A percentile compares a stretch with the other conserved stretches of the same genome.
phyloP scores from a whole-genome alignment of 2,888 invertebrate species.

The Cheilosia pagana region DNA sequence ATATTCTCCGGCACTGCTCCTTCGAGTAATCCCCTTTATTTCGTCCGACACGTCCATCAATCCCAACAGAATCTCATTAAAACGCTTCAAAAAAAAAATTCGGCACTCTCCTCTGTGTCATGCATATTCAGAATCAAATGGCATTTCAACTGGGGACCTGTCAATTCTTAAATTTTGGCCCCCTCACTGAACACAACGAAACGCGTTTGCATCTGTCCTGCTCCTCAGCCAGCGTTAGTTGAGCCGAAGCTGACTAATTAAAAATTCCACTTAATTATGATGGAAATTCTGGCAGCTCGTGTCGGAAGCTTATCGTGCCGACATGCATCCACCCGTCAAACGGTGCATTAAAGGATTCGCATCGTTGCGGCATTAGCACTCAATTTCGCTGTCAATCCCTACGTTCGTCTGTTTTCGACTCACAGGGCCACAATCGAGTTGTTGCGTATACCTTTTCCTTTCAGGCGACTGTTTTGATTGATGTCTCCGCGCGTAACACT shows the following conservation, averaged over 20 bases:
- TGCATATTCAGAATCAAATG: background rate
- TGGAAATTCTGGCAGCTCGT: slow-evolving; percentile 63
- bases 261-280: slow-evolving; percentile 73
- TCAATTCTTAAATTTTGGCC: background rate
- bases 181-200: background rate
- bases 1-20: background rate
- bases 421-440: slow-evolving; percentile 34
- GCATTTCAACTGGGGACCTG: slow-evolving; percentile 1
- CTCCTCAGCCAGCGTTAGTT: background rate
- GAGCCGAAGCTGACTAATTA: slow-evolving; percentile 48
- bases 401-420: background rate
- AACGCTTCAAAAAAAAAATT: background rate
- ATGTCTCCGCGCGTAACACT: slow-evolving; percentile 68
- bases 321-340: slow-evolving; percentile 67
- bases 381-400: slow-evolving; percentile 62
- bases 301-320: slow-evolving; percentile 72
- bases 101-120: background rate
- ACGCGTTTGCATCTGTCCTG: background rate
- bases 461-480: slow-evolving; percentile 58
- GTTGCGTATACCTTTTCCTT: slow-evolving; percentile 4
- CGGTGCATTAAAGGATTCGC: slow-evolving; percentile 64
- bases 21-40: background rate
- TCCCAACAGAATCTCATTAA: background rate
- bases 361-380: slow-evolving; percentile 66
- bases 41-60: background rate